These are phyloP conservation scores for Papilio polytes DNA, from an alignment of 1,140 invertebrate genomes.

Conservation along the genomic window DNA sequence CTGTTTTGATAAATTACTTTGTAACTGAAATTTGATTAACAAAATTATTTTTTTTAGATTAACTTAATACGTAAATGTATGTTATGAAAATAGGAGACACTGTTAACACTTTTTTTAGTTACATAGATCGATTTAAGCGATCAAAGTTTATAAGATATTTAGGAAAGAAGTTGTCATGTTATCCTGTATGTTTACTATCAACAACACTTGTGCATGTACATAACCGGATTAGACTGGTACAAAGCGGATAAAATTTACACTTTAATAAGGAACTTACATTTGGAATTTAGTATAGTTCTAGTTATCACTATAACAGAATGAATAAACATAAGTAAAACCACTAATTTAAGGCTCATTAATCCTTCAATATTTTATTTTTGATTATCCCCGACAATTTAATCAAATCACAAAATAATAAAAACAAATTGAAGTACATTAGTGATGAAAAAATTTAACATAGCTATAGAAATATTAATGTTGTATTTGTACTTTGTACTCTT, in stretches of 20 bases:
- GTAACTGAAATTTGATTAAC: not conserved
- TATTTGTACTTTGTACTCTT: not conserved
- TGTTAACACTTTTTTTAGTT: not conserved
- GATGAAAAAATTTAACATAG: too few species aligned
- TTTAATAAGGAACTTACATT: not conserved
- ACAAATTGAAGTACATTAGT: too few species aligned
- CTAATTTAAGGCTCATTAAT: too few species aligned
- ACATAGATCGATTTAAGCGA: not conserved
- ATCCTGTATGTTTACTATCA: not conserved
- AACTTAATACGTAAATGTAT: not conserved
- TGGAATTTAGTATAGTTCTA: not conserved
- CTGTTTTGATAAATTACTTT: conserved; percentile 41
- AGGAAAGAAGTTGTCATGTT: conserved; percentile 8
- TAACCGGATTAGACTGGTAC: conserved; percentile 3
- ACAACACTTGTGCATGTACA: not conserved
- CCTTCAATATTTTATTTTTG: too few species aligned
- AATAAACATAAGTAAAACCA: not conserved
- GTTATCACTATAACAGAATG: not conserved
- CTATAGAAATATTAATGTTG: not conserved
- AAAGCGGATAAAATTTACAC: not conserved
- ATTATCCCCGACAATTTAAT: too few species aligned
- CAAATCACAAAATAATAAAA: too few species aligned
- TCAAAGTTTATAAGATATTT: not conserved
- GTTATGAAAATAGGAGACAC: too few species aligned
- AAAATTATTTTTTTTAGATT: too few species aligned